Evolutionary conservation across 2,888 invertebrate species (phyloP), one percentile per base, ranked within the genome.

Genomic region (Lasioglossum lativentre): DNA sequence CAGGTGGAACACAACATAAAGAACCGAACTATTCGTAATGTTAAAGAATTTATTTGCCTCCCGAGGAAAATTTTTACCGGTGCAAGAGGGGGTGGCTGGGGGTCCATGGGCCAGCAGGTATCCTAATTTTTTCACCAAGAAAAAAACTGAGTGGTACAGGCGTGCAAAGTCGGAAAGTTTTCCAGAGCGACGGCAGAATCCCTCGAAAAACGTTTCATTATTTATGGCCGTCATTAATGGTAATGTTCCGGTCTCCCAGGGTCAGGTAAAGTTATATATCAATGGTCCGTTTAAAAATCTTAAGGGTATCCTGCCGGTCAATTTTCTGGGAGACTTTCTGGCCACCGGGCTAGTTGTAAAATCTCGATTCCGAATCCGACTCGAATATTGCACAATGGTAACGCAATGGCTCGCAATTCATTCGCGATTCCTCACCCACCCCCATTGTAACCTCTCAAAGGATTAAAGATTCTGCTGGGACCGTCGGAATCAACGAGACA

Each of bases 181-280:
- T 56, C 8, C 52, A 12, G 59, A 56, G 71, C 80, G 83, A 75
- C 75, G 78, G 86, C 63, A 16, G 34, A 59, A 23, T 30, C 19
- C 34, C 34, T 56, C 73, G 76, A 66, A 80, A 88, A 83, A 73
- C 84, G 78, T 80, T 80, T 86, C 76, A 78, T 91, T 90, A 93
- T 94, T 94, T 93, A 93, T 88, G 92, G 72, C 80, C 73, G 89
- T 90, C 92, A 91, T 94, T 94, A 93, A 93, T 93, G 91, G 78
- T 91, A 90, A 92, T 93, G 91, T 92, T 92, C 91, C 88, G 92
- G 90, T 92, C 78, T 85, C 88, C 90, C 87, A 73, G 52, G 82
- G 86, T 59, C 92, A 92, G 93, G 92, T 92, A 92, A 90, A 59
- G 90, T 92, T 92, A 86, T 93, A 93, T 92, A 93, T 93, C 89